Evolutionary conservation across 2,888 invertebrate genomes (phyloP), one percentile per base, ranked within the genome.

Genomic region (Anagyrus pseudococci): DNA sequence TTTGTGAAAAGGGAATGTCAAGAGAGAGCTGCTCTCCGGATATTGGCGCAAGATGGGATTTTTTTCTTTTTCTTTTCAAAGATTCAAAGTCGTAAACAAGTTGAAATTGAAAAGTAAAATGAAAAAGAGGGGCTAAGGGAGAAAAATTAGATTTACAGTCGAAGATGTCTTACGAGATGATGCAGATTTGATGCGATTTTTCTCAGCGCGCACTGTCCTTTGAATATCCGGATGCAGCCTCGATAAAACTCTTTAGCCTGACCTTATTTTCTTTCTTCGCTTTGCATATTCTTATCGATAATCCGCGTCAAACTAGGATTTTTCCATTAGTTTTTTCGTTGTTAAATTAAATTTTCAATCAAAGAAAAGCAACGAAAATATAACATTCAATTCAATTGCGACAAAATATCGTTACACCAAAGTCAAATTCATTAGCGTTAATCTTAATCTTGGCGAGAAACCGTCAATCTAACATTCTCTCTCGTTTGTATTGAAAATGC

Each of bases 111-210:
- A 10, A 37, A 23, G 23, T n/a, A 4, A 40, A 50, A 40, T 22
- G 22, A 52, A 23, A 52, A 17, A n/a, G 43, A 29, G 25, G 29
- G 43, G 48, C n/a, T n/a, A n/a, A n/a, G n/a, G n/a, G n/a, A n/a
- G n/a, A n/a, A n/a, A n/a, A n/a, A n/a, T 57, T 58, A 48, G 53
- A 49, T 63, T 58, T 55, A 63, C 54, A 54, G 49, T 48, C 29
- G 37, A 29, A 50, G 40, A 22, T n/a, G 40, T 20, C 41, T 49
- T 29, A 47, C 37, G 44, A 29, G 8, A n/a, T 49, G 40, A 41
- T 46, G 37, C 37, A 55, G 23, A 23, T 29, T 13, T 49, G 49
- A 63, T 63, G 49, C 49, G 54, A 58, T 63, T 63, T 63, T 44
- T 54, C 54, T 49, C n/a, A n/a, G n/a, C 58, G 49, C 40, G 58